Conservation (phyloP, 2,113 vertebrate species). For the Ictalurus furcatus region DNA sequence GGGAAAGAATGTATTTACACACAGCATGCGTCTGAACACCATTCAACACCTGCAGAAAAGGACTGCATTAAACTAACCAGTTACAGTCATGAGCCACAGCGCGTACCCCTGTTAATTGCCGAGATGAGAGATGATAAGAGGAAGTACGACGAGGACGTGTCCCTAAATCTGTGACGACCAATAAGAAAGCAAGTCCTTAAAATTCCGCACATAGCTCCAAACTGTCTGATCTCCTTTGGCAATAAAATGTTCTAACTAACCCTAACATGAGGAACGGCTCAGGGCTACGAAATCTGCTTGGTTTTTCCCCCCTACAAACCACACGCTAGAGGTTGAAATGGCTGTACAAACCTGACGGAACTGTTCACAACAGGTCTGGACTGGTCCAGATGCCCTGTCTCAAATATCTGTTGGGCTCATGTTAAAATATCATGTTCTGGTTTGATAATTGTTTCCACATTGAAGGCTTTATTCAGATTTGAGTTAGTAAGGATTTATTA, state of each 20-base stretch:
- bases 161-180: background rate
- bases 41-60: background rate
- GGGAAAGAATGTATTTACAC: constrained; percentile 25
- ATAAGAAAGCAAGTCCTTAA: constrained; percentile 6
- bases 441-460: background rate
- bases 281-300: background rate
- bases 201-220: constrained; percentile 24
- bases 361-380: background rate
- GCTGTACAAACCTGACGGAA: background rate
- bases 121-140: background rate
- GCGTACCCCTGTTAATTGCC: background rate
- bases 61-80: background rate
- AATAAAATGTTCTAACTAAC: background rate
- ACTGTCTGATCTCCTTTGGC: background rate
- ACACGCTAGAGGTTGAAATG: background rate
- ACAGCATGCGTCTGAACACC: constrained; percentile 29
- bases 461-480: background rate
- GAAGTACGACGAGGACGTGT: background rate
- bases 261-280: background rate
- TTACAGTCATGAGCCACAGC: background rate
- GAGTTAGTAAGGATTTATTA: background rate
- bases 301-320: background rate
- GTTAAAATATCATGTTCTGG: background rate
- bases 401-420: background rate
- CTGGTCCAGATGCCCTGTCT: background rate